A percentile compares a stretch with the other conserved stretches of the same genome.
phyloP scores from a whole-genome alignment of 2,888 invertebrate genomes.

The Kuschelorhynchus macadamiae region DNA sequence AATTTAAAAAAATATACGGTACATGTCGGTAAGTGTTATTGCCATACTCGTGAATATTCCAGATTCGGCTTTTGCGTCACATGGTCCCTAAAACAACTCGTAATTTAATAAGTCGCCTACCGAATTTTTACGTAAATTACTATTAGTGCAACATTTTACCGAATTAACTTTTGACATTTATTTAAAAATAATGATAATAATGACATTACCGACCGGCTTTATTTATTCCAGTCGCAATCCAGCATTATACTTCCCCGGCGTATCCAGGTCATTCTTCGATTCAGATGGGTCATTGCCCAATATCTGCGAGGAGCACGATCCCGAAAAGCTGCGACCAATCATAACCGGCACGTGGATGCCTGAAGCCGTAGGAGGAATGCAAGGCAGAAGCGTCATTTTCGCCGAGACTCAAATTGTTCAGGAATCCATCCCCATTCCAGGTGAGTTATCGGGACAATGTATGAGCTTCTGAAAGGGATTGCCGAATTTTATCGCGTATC shows the following conservation, averaged over 20 bases:
- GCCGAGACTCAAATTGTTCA: conserved; percentile 97
- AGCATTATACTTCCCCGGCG: conserved; percentile 72
- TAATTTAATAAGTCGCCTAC: too few relatives aligned
- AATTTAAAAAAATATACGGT: too few relatives aligned
- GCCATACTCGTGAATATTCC: too few relatives aligned
- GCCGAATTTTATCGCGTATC: conserved; percentile 19
- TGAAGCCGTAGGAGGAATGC: conserved; percentile 88
- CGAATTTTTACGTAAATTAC: too few relatives aligned
- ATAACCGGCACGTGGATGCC: conserved; percentile 93
- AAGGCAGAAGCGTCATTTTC: conserved; percentile 86
- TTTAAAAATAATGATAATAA: too few relatives aligned
- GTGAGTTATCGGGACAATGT: conserved; percentile 27
- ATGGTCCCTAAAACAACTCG: too few relatives aligned
- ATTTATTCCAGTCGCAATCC: conserved; percentile 60
- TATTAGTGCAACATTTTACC: too few relatives aligned
- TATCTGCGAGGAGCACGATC: conserved; percentile 89
- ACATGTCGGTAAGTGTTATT: too few relatives aligned
- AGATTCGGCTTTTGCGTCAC: too few relatives aligned
- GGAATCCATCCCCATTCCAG: conserved; percentile 94
- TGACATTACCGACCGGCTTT: too few relatives aligned
- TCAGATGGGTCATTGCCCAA: conserved; percentile 71
- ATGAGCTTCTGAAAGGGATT: conserved; percentile 7
- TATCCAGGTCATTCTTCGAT: conserved; percentile 71
- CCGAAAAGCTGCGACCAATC: conserved; percentile 86
- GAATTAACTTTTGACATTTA: too few relatives aligned